These are phyloP conservation scores for Tryphoninae sp. DNA, from an alignment of 2,888 invertebrate genomes.

Conservation along the genomic window DNA sequence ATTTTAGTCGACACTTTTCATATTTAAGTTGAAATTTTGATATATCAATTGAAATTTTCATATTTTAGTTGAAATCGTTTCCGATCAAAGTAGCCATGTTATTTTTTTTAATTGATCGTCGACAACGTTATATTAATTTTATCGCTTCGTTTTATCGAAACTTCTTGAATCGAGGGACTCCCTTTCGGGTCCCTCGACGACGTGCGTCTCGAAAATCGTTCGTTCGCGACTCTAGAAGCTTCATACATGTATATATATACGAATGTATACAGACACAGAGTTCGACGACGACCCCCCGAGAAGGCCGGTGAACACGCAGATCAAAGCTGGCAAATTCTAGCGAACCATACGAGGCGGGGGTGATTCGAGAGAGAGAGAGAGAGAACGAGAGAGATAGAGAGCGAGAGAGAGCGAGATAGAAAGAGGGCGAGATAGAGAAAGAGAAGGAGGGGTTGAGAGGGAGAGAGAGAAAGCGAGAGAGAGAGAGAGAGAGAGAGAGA, in stretches of 20 bases:
- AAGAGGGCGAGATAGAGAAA: conserved; percentile 62
- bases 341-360: conserved; percentile 63
- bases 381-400: not conserved
- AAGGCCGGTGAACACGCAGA: conserved; percentile 70
- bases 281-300: conserved; percentile 54
- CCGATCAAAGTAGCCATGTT: not conserved
- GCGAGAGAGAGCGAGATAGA: conserved; percentile 64
- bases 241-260: conserved; percentile 16
- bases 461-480: conserved; percentile 63
- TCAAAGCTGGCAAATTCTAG: conserved; percentile 74
- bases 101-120: conserved; percentile 33
- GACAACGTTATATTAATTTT: conserved; percentile 34
- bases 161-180: conserved; percentile 25
- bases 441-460: conserved; percentile 54
- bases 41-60: no score
- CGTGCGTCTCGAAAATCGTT: conserved; percentile 57
- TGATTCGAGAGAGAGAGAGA: conserved; percentile 56
- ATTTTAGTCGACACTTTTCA: no score
- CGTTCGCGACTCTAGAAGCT: conserved; percentile 48
- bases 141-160: conserved; percentile 56
- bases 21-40: no score
- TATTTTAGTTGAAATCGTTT: no score
- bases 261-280: conserved; percentile 23
- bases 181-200: conserved; percentile 50
- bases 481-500: conserved; percentile 48